A percentile compares a stretch with the other conserved stretches of the same genome.
phyloP scores from a whole-genome alignment of 1,140 invertebrate genomes.

The Solen grandis region DNA sequence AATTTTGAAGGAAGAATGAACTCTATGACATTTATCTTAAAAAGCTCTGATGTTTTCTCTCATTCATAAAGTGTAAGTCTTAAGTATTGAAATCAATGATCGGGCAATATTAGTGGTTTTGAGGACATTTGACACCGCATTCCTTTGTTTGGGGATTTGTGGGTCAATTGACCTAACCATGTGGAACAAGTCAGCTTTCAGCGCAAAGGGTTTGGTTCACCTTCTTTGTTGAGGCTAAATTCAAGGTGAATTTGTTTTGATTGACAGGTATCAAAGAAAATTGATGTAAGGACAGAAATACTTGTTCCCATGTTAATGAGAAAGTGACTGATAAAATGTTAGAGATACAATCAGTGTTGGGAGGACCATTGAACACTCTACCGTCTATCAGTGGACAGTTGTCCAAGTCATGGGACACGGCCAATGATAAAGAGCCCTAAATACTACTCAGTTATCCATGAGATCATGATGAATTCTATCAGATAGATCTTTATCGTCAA shows the following conservation, averaged over 20 bases:
- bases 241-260: conserved; percentile 41
- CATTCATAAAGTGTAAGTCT: conserved; percentile 15
- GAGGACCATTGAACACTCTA: too few species aligned
- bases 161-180: conserved; percentile 41
- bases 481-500: too few species aligned
- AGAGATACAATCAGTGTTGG: too few species aligned
- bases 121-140: conserved; percentile 9
- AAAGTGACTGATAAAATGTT: neutral
- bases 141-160: conserved; percentile 7
- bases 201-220: conserved; percentile 21
- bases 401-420: too few species aligned
- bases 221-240: conserved; percentile 10
- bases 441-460: too few species aligned
- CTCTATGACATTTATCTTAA: too few species aligned
- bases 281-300: conserved; percentile 6
- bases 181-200: conserved; percentile 35
- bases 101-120: conserved; percentile 38
- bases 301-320: conserved; percentile 16
- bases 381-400: too few species aligned
- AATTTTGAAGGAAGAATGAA: too few species aligned
- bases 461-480: too few species aligned
- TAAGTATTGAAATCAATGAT: too few species aligned
- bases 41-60: too few species aligned
- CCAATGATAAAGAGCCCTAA: too few species aligned
- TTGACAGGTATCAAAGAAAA: conserved; percentile 46